A percentile compares a stretch with the other conserved stretches of the same genome.
Evolutionary conservation across 2,888 invertebrate genomes (phyloP).

Genomic region (Parapristionchus giblindavisi): DNA sequence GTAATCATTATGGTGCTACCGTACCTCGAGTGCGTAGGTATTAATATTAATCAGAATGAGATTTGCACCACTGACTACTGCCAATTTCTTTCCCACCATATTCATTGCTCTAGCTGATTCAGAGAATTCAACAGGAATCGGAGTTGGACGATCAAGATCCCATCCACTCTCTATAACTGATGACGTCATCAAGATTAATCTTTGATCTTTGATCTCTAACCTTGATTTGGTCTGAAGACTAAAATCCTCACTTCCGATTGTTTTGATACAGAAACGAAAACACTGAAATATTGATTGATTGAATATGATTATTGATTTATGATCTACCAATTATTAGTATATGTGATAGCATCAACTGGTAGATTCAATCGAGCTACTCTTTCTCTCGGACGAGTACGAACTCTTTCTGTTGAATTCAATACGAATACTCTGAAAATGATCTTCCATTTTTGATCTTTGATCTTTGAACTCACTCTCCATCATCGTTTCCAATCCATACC

Average conservation of each 20-base stretch:
- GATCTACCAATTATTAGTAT: conserved; percentile 36
- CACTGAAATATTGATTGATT: conserved; percentile 15
- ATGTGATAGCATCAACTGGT: conserved; percentile 42
- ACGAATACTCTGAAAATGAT: conserved; percentile 54
- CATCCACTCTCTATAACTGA: conserved; percentile 51
- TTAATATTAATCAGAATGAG: conserved; percentile 41
- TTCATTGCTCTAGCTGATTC: conserved; percentile 41
- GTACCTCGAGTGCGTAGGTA: conserved; percentile 42
- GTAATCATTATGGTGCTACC: neutral
- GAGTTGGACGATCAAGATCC: conserved; percentile 58
- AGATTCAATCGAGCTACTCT: conserved; percentile 48
- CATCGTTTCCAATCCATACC: conserved; percentile 66
- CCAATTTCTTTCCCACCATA: conserved; percentile 38
- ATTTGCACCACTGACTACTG: conserved; percentile 37
- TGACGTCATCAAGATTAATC: neutral
- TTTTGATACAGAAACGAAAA: conserved; percentile 33
- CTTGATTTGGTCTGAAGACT: conserved; percentile 31
- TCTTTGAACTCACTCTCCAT: conserved; percentile 56
- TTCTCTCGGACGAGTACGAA: conserved; percentile 56
- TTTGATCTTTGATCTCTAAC: neutral
- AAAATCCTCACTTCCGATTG: conserved; percentile 12
- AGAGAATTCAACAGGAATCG: conserved; percentile 44
- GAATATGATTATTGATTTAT: neutral
- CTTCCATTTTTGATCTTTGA: neutral
- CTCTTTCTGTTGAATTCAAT: conserved; percentile 58